These are phyloP conservation scores for Zaprionus capensis DNA, from an alignment of 1,140 invertebrate species.

Conservation along the genomic window DNA sequence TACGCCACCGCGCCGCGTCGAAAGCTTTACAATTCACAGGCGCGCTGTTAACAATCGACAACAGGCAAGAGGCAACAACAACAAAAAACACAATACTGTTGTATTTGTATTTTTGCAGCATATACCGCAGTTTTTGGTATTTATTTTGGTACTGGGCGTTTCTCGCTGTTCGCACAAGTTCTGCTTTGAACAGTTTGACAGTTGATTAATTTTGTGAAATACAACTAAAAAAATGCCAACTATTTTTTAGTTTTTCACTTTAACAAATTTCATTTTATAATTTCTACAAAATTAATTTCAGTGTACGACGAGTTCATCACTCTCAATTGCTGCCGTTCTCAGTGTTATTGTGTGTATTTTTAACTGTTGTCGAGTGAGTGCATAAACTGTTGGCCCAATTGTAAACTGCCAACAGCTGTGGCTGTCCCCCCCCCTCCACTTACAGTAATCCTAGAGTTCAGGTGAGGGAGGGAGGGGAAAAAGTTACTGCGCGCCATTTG, in stretches of 20 bases:
- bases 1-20: slow-evolving; percentile 61
- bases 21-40: slow-evolving; percentile 67
- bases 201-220: slow-evolving; percentile 2
- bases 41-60: slow-evolving; percentile 49
- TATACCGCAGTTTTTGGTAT: slow-evolving; percentile 4
- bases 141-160: slow-evolving; percentile 10
- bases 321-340: not conserved
- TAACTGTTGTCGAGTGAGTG: slow-evolving; percentile 41
- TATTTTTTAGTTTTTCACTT: not conserved
- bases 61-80: slow-evolving; percentile 28
- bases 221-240: not conserved
- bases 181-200: slow-evolving; percentile 3
- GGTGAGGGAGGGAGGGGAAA: not conserved
- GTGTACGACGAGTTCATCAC: slow-evolving; percentile 5
- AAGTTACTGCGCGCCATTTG: slow-evolving; percentile 45
- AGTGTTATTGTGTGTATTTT: slow-evolving; percentile 25
- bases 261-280: not conserved
- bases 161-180: too few relatives aligned
- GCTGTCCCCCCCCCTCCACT: not conserved
- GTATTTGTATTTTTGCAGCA: slow-evolving; percentile 31
- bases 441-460: slow-evolving; percentile 26
- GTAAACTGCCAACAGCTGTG: slow-evolving; percentile 53
- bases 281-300: not conserved
- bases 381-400: slow-evolving; percentile 71
- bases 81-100: slow-evolving; percentile 7